These are phyloP conservation scores for Toxotes jaculatrix DNA, from an alignment of 2,113 vertebrate genomes.

Conservation along the genomic window DNA sequence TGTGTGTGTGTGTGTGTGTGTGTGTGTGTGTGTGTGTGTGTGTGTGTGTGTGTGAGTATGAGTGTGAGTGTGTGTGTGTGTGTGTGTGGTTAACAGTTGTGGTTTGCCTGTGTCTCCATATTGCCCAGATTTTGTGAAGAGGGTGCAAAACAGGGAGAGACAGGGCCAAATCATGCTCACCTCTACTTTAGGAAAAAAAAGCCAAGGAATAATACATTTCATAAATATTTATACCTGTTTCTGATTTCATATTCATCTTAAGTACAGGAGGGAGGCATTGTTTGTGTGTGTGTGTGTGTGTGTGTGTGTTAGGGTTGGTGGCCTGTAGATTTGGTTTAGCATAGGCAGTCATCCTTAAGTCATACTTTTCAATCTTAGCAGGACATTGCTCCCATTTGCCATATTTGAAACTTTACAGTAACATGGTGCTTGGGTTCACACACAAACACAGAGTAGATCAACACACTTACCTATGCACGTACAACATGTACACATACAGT, in stretches of 20 bases:
- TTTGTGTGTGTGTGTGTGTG: slow-evolving; percentile 3
- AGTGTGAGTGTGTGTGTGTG: slow-evolving; percentile 24
- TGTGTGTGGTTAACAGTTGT: slow-evolving; percentile 17
- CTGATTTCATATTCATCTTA: slow-evolving; percentile 74
- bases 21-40: slow-evolving; percentile 1
- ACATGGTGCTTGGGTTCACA: background rate
- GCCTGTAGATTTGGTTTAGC: slow-evolving; percentile 35
- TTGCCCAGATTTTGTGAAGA: slow-evolving; percentile 55
- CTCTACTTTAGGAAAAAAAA: slow-evolving; percentile 59
- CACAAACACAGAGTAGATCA: background rate
- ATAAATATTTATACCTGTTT: slow-evolving; percentile 80
- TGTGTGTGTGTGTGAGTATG: slow-evolving; percentile 19
- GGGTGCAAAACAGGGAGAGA: slow-evolving; percentile 54
- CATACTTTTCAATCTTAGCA: slow-evolving; percentile 61
- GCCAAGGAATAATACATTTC: slow-evolving; percentile 75
- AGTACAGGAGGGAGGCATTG: slow-evolving; percentile 23
- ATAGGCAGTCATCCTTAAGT: slow-evolving; percentile 26
- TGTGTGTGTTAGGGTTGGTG: slow-evolving; percentile 22
- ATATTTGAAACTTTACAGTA: slow-evolving; percentile 28
- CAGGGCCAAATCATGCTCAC: slow-evolving; percentile 67
- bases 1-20: slow-evolving; percentile 50
- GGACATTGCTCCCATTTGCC: slow-evolving; percentile 29
- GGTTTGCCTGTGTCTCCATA: slow-evolving; percentile 41
- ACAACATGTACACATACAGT: background rate
- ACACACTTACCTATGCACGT: background rate